Evolutionary conservation across 2,888 invertebrate genomes (phyloP).

Genomic region (Phortica okadai): DNA sequence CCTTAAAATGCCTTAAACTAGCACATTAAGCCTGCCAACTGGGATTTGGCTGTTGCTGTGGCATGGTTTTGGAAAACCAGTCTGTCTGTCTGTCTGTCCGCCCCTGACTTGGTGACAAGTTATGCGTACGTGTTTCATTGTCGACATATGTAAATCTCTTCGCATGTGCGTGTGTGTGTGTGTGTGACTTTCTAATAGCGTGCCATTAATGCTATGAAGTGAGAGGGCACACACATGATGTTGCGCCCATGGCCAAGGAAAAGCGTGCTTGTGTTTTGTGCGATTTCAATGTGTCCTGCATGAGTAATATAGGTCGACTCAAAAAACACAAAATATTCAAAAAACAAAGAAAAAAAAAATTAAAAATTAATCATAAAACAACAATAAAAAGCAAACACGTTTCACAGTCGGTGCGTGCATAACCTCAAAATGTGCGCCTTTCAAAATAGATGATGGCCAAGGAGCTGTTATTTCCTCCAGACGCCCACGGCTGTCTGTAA

Average conservation of each 20-base stretch:
- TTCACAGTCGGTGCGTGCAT: not conserved
- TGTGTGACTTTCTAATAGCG: conserved; percentile 12
- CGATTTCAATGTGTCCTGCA: conserved; percentile 14
- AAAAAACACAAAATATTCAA: conserved; percentile 28
- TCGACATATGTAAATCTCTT: conserved; percentile 10
- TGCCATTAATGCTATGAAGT: not conserved
- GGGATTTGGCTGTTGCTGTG: conserved; percentile 35
- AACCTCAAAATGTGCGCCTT: conserved; percentile 15
- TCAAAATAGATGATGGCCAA: not conserved
- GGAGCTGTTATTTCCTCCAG: not conserved
- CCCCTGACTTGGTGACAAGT: not conserved
- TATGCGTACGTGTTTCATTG: conserved; percentile 2
- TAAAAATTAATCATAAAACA: conserved; percentile 67
- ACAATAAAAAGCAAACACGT: conserved; percentile 47
- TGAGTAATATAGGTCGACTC: conserved; percentile 18
- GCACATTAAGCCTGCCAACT: conserved; percentile 55
- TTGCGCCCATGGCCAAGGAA: conserved; percentile 2
- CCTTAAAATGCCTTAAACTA: conserved; percentile 60
- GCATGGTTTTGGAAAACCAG: not conserved
- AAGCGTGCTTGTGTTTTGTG: conserved; percentile 7
- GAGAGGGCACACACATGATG: not conserved
- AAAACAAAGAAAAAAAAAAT: conserved; percentile 40
- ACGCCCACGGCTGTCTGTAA: not conserved
- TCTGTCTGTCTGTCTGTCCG: not conserved
- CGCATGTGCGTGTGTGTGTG: not conserved